Conservation (phyloP, 92 coral and sea anemone genomes). For the Meandrina meandrites region DNA sequence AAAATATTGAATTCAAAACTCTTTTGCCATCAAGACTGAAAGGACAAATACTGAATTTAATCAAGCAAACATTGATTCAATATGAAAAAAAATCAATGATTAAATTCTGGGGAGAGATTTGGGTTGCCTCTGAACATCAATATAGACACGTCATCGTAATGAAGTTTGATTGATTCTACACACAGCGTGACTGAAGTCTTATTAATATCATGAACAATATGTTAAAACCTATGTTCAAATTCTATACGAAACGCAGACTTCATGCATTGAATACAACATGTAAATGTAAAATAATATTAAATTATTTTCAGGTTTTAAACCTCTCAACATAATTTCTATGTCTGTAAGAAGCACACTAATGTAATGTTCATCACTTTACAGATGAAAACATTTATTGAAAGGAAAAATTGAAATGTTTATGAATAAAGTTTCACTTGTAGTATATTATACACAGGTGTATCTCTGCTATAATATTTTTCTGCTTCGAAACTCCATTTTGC, state of each 20-base stretch:
- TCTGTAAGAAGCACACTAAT: neutral
- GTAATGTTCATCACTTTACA: neutral
- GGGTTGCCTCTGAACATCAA: neutral
- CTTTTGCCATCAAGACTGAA: neutral
- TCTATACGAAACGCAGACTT: neutral
- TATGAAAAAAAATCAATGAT: neutral
- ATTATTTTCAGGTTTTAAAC: neutral
- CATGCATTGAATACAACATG: neutral
- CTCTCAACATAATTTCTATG: neutral
- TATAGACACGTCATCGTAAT: neutral
- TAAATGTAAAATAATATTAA: neutral
- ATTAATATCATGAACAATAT: neutral
- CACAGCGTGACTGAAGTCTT: neutral
- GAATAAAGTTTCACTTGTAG: constrained; percentile 3
- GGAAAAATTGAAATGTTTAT: constrained; percentile 22
- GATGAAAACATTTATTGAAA: neutral
- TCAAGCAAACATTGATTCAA: neutral
- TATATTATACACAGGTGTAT: neutral
- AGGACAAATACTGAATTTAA: neutral
- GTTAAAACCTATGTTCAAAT: neutral
- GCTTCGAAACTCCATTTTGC: neutral
- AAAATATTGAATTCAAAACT: neutral
- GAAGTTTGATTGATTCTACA: neutral
- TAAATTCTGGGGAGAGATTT: neutral
- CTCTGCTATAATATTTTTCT: neutral